These are phyloP conservation scores for Epizoanthus ramosus DNA, from an alignment of 92 coral and sea anemone species.

Conservation along the genomic window DNA sequence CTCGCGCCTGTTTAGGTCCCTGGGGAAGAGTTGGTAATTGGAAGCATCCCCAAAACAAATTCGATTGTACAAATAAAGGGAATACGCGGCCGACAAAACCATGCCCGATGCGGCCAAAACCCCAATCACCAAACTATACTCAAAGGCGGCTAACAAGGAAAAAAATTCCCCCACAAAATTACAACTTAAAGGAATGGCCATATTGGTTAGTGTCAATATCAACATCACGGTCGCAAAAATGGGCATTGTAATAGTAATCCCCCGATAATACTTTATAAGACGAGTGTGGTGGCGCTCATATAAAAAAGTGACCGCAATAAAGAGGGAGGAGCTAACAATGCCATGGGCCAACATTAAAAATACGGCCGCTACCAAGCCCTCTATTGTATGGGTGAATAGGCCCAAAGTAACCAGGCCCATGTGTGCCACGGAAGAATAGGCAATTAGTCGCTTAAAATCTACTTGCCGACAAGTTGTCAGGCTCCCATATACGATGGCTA, in stretches of 20 bases:
- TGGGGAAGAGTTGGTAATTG: constrained; percentile 70
- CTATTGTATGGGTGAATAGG: constrained; percentile 78
- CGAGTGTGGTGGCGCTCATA: constrained; percentile 91
- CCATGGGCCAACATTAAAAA: constrained; percentile 90
- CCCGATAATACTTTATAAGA: constrained; percentile 81
- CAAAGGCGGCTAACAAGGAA: constrained; percentile 82
- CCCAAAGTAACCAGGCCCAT: constrained; percentile 83
- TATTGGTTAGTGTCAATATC: constrained; percentile 76
- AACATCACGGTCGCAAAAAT: constrained; percentile 74
- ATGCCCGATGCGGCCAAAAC: constrained; percentile 74
- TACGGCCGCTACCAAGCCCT: constrained; percentile 75
- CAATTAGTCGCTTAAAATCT: constrained; percentile 80
- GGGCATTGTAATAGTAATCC: constrained; percentile 81
- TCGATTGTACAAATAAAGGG: constrained; percentile 79
- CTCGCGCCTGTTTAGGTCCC: constrained; percentile 76
- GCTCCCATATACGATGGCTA: constrained; percentile 80
- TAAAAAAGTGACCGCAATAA: constrained; percentile 82
- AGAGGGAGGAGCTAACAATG: constrained; percentile 81
- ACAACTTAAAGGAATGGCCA: constrained; percentile 88
- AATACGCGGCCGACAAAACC: constrained; percentile 85
- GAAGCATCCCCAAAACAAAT: constrained; percentile 79
- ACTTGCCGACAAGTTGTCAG: constrained; percentile 79
- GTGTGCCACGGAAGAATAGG: constrained; percentile 83
- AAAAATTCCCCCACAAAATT: constrained; percentile 89
- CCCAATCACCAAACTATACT: constrained; percentile 74